Percentiles rank a stretch among this genome's conserved stretches.
Evolutionary conservation across 1,140 invertebrate genomes (phyloP).

Genomic region (Lethrus apterus): DNA sequence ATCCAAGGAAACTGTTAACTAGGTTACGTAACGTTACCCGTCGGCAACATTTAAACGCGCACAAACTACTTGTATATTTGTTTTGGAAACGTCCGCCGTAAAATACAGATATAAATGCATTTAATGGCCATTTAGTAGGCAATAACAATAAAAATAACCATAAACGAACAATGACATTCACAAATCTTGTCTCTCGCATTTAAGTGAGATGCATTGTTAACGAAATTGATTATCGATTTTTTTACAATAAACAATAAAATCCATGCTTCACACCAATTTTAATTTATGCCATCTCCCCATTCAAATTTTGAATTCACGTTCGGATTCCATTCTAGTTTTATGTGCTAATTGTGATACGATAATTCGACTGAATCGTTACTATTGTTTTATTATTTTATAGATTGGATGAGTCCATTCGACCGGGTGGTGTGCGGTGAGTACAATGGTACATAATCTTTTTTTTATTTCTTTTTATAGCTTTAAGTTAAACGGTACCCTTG

Average conservation of each 20-base stretch:
- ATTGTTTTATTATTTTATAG: constrained; percentile 59
- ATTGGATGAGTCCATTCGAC: constrained; percentile 88
- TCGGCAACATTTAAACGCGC: constrained; percentile 11
- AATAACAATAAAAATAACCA: constrained; percentile 36
- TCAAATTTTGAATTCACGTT: too few species aligned
- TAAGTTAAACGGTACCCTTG: too few species aligned
- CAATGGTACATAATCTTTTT: constrained; percentile 59
- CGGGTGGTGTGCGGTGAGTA: constrained; percentile 87
- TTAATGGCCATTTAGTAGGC: constrained; percentile 36
- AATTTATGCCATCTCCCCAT: too few species aligned
- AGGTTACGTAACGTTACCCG: constrained; percentile 15
- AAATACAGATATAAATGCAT: constrained; percentile 33
- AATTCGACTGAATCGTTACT: too few species aligned
- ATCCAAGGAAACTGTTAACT: too few species aligned
- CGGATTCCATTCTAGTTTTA: too few species aligned
- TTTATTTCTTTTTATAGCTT: constrained; percentile 18
- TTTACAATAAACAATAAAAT: too few species aligned
- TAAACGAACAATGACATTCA: constrained; percentile 23
- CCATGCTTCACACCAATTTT: too few species aligned
- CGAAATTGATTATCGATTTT: too few species aligned
- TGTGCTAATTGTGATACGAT: too few species aligned
- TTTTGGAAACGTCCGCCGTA: constrained; percentile 1
- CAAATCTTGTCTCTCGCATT: constrained; percentile 2
- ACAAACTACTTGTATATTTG: neutral
- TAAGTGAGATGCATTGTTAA: too few species aligned